A percentile compares a stretch with the other conserved stretches of the same genome.
Conservation (phyloP, 2,888 invertebrate genomes). For the Elgonia sp. region DNA sequence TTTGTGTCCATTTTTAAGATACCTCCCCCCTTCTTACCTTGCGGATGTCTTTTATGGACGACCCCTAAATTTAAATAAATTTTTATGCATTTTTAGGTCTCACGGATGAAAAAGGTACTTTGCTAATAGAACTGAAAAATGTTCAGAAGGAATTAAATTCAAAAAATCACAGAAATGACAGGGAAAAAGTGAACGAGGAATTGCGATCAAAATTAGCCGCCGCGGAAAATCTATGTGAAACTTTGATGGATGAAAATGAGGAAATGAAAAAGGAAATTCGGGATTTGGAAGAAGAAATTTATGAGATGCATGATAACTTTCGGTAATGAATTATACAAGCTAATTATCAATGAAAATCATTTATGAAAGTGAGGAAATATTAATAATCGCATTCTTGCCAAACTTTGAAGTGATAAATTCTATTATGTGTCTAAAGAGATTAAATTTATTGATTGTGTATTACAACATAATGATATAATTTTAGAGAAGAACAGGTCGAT, state of each 20-base stretch:
- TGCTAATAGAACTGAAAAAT: constrained; percentile 87
- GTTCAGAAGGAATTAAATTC: constrained; percentile 83
- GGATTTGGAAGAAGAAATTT: constrained; percentile 98
- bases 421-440: constrained; percentile 12
- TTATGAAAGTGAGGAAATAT: neutral
- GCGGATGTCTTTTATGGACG: no score
- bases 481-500: constrained; percentile 97
- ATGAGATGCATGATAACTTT: constrained; percentile 99
- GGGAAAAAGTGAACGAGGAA: constrained; percentile 87
- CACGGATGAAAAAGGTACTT: constrained; percentile 87
- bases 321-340: constrained; percentile 87
- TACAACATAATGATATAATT: constrained; percentile 77
- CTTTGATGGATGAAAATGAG: constrained; percentile 98
- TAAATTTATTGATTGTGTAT: constrained; percentile 40
- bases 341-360: neutral
- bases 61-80: no score
- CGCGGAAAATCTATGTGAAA: constrained; percentile 96
- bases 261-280: constrained; percentile 97
- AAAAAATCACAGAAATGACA: constrained; percentile 82
- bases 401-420: constrained; percentile 18
- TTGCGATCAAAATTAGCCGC: constrained; percentile 94
- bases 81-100: constrained; percentile 77
- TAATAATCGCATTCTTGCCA: neutral
- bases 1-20: no score
- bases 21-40: no score